These are phyloP conservation scores for Bryconaethiops microstoma DNA, from an alignment of 2,797 vertebrate genomes.

Conservation along the genomic window DNA sequence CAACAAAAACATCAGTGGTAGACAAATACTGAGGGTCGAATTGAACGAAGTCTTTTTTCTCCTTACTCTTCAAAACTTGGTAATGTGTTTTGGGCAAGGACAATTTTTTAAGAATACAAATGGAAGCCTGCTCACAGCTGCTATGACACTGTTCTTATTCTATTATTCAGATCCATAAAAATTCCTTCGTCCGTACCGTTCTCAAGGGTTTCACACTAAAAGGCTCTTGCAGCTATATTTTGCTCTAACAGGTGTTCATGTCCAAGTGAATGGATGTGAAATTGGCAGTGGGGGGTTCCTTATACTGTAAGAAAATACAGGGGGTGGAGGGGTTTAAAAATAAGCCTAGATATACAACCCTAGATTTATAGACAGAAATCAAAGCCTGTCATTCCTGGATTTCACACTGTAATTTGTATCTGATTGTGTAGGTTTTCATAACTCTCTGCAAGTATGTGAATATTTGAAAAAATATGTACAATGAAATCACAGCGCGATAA, in stretches of 20 bases:
- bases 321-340: neutral
- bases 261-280: slow-evolving; percentile 22
- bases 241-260: slow-evolving; percentile 48
- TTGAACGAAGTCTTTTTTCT: slow-evolving; percentile 3
- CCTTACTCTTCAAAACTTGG: slow-evolving; percentile 36
- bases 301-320: neutral
- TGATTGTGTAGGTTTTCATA: neutral
- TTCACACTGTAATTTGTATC: neutral
- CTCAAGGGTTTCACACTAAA: slow-evolving; percentile 35
- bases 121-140: slow-evolving; percentile 50
- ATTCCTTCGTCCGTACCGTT: slow-evolving; percentile 39
- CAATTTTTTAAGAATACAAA: slow-evolving; percentile 39
- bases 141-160: slow-evolving; percentile 40
- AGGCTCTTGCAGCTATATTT: slow-evolving; percentile 19
- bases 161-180: slow-evolving; percentile 49
- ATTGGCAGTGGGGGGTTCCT: slow-evolving; percentile 18
- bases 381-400: neutral
- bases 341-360: neutral
- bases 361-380: slow-evolving; percentile 2
- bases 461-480: neutral
- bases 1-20: slow-evolving; percentile 18
- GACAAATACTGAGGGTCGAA: slow-evolving; percentile 1
- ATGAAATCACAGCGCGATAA: slow-evolving; percentile 11
- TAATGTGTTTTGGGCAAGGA: slow-evolving; percentile 45
- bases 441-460: neutral